Conservation (phyloP, 2,113 vertebrate species). For the Condylura cristata region DNA sequence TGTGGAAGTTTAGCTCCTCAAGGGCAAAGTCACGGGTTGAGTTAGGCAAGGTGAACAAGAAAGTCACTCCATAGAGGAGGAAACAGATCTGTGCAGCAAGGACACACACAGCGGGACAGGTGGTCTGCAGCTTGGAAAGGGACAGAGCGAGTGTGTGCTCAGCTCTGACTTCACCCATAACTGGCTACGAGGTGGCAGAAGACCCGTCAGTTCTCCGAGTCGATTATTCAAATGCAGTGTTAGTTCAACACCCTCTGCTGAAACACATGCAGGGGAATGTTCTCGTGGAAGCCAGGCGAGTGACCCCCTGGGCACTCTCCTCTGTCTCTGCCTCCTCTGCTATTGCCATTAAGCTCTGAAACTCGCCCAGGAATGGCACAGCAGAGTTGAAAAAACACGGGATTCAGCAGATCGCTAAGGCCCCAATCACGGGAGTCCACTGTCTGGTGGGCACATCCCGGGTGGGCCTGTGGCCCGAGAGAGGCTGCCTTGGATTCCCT, state of each 20-base stretch:
- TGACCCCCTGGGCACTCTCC: neutral
- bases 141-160: neutral
- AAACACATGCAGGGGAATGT: neutral
- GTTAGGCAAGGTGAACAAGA: neutral
- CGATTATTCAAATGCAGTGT: neutral
- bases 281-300: neutral
- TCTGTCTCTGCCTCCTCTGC: neutral
- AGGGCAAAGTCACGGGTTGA: neutral
- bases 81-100: neutral
- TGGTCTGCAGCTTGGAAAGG: neutral
- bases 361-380: too few species aligned
- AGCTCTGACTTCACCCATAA: neutral
- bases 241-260: neutral
- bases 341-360: neutral
- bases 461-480: too few species aligned
- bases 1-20: neutral
- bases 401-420: neutral
- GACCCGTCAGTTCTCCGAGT: too few species aligned
- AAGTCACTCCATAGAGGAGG: neutral
- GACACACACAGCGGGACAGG: neutral
- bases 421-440: too few species aligned
- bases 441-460: neutral
- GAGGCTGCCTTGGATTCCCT: neutral
- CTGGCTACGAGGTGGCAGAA: rapidly evolving
- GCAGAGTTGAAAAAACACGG: too few species aligned